A percentile compares a stretch with the other conserved stretches of the same genome.
Evolutionary conservation across 2,113 vertebrate species (phyloP).

Genomic region (Nansenia antarctica): DNA sequence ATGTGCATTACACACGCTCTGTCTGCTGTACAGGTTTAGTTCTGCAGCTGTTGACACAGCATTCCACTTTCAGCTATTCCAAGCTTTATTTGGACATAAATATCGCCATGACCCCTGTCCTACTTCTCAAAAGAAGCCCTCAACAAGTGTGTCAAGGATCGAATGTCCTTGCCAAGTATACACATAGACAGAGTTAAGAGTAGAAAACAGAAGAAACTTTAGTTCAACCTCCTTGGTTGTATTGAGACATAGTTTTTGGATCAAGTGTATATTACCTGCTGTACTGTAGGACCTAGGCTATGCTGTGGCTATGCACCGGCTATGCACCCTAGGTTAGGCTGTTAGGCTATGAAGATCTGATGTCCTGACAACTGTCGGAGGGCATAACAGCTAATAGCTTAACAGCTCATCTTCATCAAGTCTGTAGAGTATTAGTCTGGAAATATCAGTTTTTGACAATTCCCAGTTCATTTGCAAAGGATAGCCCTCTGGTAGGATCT

Average conservation of each 20-base stretch:
- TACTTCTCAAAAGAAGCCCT: constrained; percentile 12
- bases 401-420: too few relatives aligned
- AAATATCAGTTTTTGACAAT: too few relatives aligned
- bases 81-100: constrained; percentile 39
- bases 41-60: constrained; percentile 38
- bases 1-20: not conserved
- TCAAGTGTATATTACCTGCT: not conserved
- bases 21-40: constrained; percentile 7
- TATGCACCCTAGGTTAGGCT: too few relatives aligned
- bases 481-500: too few relatives aligned
- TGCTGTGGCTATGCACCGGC: too few relatives aligned
- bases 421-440: too few relatives aligned
- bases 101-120: constrained; percentile 39
- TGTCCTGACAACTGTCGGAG: too few relatives aligned
- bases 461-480: too few relatives aligned
- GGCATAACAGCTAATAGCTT: too few relatives aligned
- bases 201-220: not conserved
- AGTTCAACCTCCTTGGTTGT: not conserved
- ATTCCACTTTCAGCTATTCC: constrained; percentile 24
- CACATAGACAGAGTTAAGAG: not conserved
- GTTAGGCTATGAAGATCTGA: too few relatives aligned
- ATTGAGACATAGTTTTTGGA: not conserved
- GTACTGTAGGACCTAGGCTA: too few relatives aligned
- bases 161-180: constrained; percentile 26
- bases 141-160: constrained; percentile 38